Evolutionary conservation across 2,113 vertebrate genomes (phyloP).

Genomic region (Notarius quadriscutis): DNA sequence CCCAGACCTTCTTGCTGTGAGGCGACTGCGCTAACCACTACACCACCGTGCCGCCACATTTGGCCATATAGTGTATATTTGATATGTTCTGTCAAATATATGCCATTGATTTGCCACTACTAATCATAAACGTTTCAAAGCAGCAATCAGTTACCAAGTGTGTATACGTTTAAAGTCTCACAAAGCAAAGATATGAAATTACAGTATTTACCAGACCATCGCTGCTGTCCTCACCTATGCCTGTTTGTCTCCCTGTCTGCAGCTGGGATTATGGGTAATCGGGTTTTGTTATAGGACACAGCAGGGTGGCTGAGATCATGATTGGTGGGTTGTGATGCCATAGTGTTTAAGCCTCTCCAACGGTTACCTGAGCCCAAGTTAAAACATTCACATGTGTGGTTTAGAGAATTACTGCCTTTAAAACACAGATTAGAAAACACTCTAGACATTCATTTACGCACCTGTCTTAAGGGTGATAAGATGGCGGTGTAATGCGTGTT

Average conservation of each 20-base stretch:
- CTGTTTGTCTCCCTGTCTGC: conserved; percentile 34
- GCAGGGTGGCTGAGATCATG: conserved; percentile 15
- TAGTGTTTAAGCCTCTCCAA: conserved; percentile 32
- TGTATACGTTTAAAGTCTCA: neutral
- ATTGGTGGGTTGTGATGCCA: conserved; percentile 27
- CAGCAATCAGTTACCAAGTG: neutral
- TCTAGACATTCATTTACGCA: neutral
- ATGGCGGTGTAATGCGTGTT: conserved; percentile 42
- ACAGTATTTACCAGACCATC: neutral
- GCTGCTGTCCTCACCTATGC: conserved; percentile 37
- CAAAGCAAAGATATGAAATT: neutral
- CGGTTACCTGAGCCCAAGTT: conserved; percentile 29
- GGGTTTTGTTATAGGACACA: conserved; percentile 40
- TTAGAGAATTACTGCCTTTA: neutral
- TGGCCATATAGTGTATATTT: neutral
- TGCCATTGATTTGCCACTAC: neutral
- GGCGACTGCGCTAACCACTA: no score
- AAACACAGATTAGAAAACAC: neutral
- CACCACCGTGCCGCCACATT: neutral
- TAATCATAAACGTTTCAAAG: neutral
- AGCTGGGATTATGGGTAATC: conserved; percentile 49
- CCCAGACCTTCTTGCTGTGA: no score
- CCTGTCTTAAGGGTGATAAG: conserved; percentile 50
- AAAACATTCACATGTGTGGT: neutral
- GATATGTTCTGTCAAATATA: neutral